These are phyloP conservation scores for Ciconia boyciana DNA, from an alignment of 2,113 vertebrate species.

Conservation along the genomic window DNA sequence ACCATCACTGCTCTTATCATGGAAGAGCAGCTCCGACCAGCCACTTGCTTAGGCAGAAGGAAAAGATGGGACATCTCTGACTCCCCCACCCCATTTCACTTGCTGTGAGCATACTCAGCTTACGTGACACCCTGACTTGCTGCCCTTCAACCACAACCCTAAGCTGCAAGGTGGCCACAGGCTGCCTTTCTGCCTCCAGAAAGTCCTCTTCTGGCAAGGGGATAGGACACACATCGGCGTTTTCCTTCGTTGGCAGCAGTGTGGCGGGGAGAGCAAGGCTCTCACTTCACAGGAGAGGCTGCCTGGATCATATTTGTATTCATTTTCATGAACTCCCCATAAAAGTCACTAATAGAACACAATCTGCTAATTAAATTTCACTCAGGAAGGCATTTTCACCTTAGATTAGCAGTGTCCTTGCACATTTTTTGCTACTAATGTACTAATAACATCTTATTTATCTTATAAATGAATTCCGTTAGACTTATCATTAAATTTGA, in stretches of 20 bases:
- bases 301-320: constrained; percentile 74
- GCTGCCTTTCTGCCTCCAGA: background rate
- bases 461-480: constrained; percentile 73
- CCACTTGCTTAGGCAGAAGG: background rate
- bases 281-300: constrained; percentile 48
- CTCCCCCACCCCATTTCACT: background rate
- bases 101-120: background rate
- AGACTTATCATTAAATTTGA: constrained; percentile 75
- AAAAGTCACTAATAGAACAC: constrained; percentile 76
- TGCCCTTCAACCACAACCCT: background rate
- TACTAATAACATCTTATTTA: constrained; percentile 80
- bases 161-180: background rate
- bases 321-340: constrained; percentile 75
- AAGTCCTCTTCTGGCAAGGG: constrained; percentile 6
- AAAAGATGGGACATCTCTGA: background rate
- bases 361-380: constrained; percentile 82
- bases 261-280: constrained; percentile 8
- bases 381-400: constrained; percentile 75
- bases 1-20: background rate
- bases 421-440: constrained; percentile 69
- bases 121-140: background rate
- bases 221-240: background rate
- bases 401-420: constrained; percentile 75
- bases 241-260: background rate
- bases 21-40: background rate